A percentile compares a stretch with the other conserved stretches of the same genome.
These are phyloP conservation scores for Apis laboriosa DNA, from an alignment of 1,140 invertebrate genomes.

Conservation along the genomic window DNA sequence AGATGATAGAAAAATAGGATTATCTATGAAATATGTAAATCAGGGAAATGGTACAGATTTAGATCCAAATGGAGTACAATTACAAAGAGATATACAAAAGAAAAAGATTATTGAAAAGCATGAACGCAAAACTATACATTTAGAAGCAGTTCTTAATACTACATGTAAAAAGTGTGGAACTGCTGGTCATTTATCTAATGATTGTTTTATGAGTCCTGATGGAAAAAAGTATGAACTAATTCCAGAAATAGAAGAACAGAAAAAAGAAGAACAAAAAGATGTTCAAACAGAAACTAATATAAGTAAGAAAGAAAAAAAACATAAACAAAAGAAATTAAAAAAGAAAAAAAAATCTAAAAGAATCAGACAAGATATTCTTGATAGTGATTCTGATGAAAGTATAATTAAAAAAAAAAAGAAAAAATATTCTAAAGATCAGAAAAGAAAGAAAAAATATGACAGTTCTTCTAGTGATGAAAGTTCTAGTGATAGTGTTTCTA, in stretches of 20 bases:
- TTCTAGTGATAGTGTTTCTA: conserved; percentile 51
- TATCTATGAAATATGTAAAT: conserved; percentile 80
- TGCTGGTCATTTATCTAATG: conserved; percentile 75
- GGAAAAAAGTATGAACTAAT: conserved; percentile 78
- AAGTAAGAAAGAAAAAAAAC: conserved; percentile 53
- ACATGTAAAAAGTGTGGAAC: conserved; percentile 78
- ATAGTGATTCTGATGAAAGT: conserved; percentile 50
- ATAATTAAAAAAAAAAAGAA: conserved; percentile 67
- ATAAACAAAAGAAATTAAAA: conserved; percentile 58
- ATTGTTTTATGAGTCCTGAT: conserved; percentile 76
- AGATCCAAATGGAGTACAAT: conserved; percentile 78
- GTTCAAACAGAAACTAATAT: conserved; percentile 20
- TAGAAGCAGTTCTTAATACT: conserved; percentile 78
- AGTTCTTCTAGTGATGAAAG: conserved; percentile 57
- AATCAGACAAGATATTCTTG: conserved; percentile 33
- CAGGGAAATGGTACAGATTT: conserved; percentile 78
- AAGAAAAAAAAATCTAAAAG: conserved; percentile 68
- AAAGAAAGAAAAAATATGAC: conserved; percentile 60
- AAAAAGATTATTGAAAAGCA: conserved; percentile 62
- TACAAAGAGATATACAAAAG: conserved; percentile 75
- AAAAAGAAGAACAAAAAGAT: conserved; percentile 56
- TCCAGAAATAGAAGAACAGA: conserved; percentile 73
- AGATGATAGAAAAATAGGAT: conserved; percentile 78
- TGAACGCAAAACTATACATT: conserved; percentile 71
- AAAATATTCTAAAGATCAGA: conserved; percentile 68